Evolutionary conservation across 2,888 invertebrate genomes (phyloP), one percentile per base, ranked within the genome.

Genomic region (Tinea semifulvella): DNA sequence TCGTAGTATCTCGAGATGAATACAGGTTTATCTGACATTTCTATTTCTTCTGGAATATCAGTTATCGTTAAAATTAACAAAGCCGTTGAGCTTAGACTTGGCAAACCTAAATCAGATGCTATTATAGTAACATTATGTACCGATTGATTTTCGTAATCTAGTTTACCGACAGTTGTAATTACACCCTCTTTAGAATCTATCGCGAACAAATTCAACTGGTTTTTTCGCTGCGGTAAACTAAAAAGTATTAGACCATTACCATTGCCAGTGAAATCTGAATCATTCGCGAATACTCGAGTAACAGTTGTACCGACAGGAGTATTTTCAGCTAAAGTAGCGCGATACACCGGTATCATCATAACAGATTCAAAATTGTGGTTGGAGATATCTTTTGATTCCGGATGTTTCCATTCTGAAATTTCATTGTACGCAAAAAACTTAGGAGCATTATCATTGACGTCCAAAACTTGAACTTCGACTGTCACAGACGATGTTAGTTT

Each of bases 101-200:
- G 94, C 27, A 88, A 90, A 0, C 94, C 94, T 44, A 94, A 80
- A 70, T 95, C 94, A 1, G 92, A 91, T 0, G 93, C 94, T 1
- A 92, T 83, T 1, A 94, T 85, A 0, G 92, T 90, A 1, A 94
- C 79, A 58, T 93, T 92, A 57, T 93, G 86, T 2, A 80, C 63
- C 18, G 77, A 77, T 55, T 86, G 84, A 18, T 68, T 79, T 68
- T 92, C 91, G 59, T 87, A 91, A 57, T 91, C 89, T 36, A 92
- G 68, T 57, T 85, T 85, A 1, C 87, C 85, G 1, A 88, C 85
- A 0, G 92, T 92, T 5, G 90, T 89, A 0, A 95, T 85, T 1
- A 89, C 82, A 7, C 94, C 94, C 57, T 94, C 92, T 56, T 93
- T 90, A 0, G 92, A 92, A 62, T 95, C 94, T 43, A 95, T 90